Evolutionary conservation across 2,113 vertebrate species (phyloP).

Genomic region (Channa maculata): DNA sequence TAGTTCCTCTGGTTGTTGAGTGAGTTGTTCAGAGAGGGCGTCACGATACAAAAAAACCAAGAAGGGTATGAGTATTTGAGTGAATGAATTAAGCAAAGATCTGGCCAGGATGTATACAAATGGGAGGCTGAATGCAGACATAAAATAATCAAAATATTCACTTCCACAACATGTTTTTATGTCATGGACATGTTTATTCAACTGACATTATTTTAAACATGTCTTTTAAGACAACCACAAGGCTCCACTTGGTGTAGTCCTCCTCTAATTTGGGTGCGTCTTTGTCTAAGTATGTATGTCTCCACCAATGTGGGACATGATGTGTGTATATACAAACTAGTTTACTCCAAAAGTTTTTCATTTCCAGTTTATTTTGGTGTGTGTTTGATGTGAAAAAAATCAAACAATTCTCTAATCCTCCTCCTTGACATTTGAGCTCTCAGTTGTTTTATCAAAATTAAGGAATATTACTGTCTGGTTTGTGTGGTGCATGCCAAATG

Average conservation of each 20-base stretch:
- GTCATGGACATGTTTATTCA: conserved; percentile 1
- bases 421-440: conserved; percentile 49
- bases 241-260: not conserved
- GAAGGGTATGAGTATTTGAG: not conserved
- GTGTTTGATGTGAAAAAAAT: conserved; percentile 58
- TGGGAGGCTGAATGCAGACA: conserved; percentile 7
- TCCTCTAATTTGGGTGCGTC: conserved; percentile 8
- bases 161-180: conserved; percentile 11
- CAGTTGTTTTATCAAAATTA: conserved; percentile 54
- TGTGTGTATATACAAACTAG: conserved; percentile 38
- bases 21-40: conserved; percentile 13
- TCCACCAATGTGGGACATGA: conserved; percentile 41
- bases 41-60: not conserved
- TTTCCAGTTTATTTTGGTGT: conserved; percentile 42
- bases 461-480: conserved; percentile 34
- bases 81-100: not conserved
- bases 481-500: conserved; percentile 17
- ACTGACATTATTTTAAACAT: conserved; percentile 33
- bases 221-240: not conserved
- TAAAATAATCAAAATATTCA: conserved; percentile 13
- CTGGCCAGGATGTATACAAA: not conserved
- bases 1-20: conserved; percentile 37
- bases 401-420: conserved; percentile 56
- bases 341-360: conserved; percentile 37
- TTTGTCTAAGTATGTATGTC: conserved; percentile 27